Conservation (phyloP, 2,113 vertebrate genomes). For the Cairina moschata region DNA sequence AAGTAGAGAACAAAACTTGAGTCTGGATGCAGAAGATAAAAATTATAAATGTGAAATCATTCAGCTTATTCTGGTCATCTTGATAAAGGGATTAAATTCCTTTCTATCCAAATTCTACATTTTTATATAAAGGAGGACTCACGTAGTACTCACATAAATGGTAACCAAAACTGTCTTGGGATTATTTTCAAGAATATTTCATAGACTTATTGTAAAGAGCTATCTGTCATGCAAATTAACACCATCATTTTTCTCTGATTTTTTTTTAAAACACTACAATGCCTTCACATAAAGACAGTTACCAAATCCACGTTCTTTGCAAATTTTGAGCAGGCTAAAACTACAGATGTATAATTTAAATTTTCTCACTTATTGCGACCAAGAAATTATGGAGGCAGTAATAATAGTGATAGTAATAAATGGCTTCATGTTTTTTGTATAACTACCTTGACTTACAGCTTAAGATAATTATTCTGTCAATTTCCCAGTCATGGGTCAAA, state of each 20-base stretch:
- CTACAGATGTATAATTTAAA: neutral
- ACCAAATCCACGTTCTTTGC: neutral
- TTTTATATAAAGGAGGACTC: too few species aligned
- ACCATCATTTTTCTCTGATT: too few species aligned
- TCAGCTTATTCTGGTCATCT: neutral
- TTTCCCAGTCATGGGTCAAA: too few species aligned
- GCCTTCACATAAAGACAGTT: neutral
- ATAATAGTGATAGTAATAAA: neutral
- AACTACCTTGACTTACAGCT: neutral
- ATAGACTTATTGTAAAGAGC: too few species aligned
- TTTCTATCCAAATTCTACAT: neutral
- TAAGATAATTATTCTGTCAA: neutral
- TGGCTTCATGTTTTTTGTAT: neutral
- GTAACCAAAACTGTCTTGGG: neutral
- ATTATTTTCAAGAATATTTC: neutral
- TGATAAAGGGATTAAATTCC: neutral
- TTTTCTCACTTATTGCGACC: neutral
- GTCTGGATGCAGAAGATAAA: neutral
- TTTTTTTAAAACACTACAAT: neutral
- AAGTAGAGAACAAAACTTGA: neutral
- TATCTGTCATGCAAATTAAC: neutral
- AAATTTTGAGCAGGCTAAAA: neutral
- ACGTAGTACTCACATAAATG: neutral
- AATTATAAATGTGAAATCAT: neutral
- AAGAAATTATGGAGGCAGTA: neutral